A percentile compares a stretch with the other conserved stretches of the same genome.
Evolutionary conservation across 1,140 invertebrate genomes (phyloP).

Genomic region (Meloidogyne chitwoodi): DNA sequence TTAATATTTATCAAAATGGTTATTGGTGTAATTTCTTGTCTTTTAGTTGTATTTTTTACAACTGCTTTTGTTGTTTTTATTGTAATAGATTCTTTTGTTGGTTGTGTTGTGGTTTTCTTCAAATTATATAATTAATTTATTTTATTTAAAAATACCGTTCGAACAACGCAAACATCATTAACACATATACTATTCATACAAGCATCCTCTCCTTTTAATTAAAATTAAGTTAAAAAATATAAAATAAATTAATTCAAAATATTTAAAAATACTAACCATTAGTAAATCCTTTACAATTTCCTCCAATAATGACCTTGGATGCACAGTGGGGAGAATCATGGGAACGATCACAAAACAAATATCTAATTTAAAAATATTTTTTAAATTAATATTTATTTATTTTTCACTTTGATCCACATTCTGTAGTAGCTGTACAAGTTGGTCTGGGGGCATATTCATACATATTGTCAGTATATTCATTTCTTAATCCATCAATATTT

Average conservation of each 20-base stretch:
- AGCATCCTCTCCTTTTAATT: neutral
- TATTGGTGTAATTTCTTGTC: no score
- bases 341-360: slow-evolving; percentile 52
- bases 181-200: neutral
- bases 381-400: neutral
- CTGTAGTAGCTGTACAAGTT: slow-evolving; percentile 71
- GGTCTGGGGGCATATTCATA: slow-evolving; percentile 54
- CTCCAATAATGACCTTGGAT: slow-evolving; percentile 49
- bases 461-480: slow-evolving; percentile 58
- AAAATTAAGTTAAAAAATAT: no score
- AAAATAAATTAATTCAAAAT: neutral
- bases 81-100: no score
- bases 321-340: slow-evolving; percentile 46
- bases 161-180: neutral
- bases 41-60: no score
- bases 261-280: neutral
- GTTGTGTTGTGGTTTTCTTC: no score
- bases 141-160: neutral
- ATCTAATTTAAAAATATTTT: slow-evolving; percentile 22
- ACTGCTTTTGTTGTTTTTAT: no score
- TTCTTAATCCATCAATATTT: slow-evolving; percentile 46
- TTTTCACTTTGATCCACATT: slow-evolving; percentile 69
- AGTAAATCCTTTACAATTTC: slow-evolving; percentile 24
- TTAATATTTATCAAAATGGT: no score
- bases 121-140: neutral